Evolutionary conservation across 2,797 vertebrate species (phyloP), one percentile per base, ranked within the genome.

Genomic region (Spinus pinus): DNA sequence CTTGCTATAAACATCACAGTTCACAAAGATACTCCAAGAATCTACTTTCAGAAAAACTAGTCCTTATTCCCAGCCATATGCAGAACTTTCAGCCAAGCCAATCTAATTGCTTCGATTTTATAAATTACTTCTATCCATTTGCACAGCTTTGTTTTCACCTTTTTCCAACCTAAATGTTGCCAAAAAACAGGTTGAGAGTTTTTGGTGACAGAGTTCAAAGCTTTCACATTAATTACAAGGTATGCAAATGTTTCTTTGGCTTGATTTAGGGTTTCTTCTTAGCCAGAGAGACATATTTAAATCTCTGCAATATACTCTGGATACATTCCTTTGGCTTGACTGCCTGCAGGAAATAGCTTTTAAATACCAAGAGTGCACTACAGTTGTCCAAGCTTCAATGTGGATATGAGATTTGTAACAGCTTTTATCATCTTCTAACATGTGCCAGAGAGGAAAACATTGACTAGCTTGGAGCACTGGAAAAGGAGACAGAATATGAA

Each of bases 261-360:
- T 85, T 78, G n/a, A 88, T 47, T 88, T 66, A 23, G 11, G 2
- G 25, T 42, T 77, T 88, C 89, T 92, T 60, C 62, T 86, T 60
- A 86, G 78, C 56, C 70, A 79, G 33, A 82, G 7, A 88, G 28
- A 73, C 49, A 54, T 71, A 85, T 70, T 94, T 73, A 86, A 91
- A 90, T 73, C 54, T 89, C 61, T 49, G 44, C 61, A 87, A 65
- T 74, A 86, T 51, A 41, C 33, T 62, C 88, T 91, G 84, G 73
- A 93, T 81, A 90, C 46, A 42, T 75, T 93, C 57, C 54, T 87
- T 85, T 93, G 88, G 91, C 88, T 67, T 54, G 50, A 71, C 19
- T 78, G 69, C 42, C 39, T 71, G 35, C 72, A 94, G 84, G 92
- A 97, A 95, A 91, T 85, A 93, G 81, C 47, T 93, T 93, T 90